Evolutionary conservation across 1,140 invertebrate species (phyloP).

Genomic region (Antheraea mylitta): DNA sequence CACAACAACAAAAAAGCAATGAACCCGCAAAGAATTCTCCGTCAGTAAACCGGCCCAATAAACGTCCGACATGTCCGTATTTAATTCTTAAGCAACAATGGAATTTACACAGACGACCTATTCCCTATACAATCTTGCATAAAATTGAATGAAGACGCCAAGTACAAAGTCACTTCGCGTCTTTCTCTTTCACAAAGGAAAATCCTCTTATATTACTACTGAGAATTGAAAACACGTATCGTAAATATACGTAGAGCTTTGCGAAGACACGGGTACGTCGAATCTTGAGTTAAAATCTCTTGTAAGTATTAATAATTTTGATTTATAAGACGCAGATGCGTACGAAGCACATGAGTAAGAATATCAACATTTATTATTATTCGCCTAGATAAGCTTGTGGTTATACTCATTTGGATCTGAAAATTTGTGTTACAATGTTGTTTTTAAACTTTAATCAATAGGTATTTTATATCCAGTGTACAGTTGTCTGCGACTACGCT

Average conservation of each 20-base stretch:
- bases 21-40: slow-evolving; percentile 2
- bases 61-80: slow-evolving; percentile 12
- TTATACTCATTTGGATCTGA: too few species aligned
- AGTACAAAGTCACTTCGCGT: slow-evolving; percentile 17
- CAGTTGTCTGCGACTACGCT: too few species aligned
- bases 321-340: too few species aligned
- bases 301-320: not conserved
- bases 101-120: slow-evolving; percentile 8
- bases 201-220: slow-evolving; percentile 38
- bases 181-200: slow-evolving; percentile 40
- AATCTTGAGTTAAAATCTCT: not conserved
- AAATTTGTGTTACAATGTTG: too few species aligned
- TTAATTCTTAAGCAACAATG: slow-evolving; percentile 14
- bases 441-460: too few species aligned
- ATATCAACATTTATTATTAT: too few species aligned
- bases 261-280: not conserved
- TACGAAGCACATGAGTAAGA: too few species aligned
- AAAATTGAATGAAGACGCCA: slow-evolving; percentile 6
- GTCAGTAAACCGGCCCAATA: slow-evolving; percentile 8
- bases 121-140: slow-evolving; percentile 1
- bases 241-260: not conserved
- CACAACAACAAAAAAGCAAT: not conserved
- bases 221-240: slow-evolving; percentile 28
- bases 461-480: too few species aligned
- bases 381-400: too few species aligned